These are phyloP conservation scores for Clostera curtula DNA, from an alignment of 2,888 invertebrate species.

Conservation along the genomic window DNA sequence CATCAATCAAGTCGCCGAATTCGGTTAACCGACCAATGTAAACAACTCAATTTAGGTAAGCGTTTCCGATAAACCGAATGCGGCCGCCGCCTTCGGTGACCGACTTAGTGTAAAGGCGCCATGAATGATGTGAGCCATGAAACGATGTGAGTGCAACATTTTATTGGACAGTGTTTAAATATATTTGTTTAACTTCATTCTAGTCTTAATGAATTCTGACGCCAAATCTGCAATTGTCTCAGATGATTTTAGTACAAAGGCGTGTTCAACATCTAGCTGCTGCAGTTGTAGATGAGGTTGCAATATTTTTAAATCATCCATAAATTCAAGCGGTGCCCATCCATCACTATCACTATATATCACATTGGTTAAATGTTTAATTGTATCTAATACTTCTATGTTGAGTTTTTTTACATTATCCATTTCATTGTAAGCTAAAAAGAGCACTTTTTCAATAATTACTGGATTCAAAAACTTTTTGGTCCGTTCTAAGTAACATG, in stretches of 20 bases:
- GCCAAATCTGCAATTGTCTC: slow-evolving; percentile 69
- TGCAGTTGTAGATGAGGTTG: slow-evolving; percentile 43
- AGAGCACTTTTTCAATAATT: slow-evolving; percentile 78
- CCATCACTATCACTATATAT: slow-evolving; percentile 87
- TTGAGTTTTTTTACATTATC: slow-evolving; percentile 81
- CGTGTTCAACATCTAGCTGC: slow-evolving; percentile 75
- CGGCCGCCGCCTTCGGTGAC: too few species aligned
- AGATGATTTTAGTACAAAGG: slow-evolving; percentile 84
- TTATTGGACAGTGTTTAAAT: neutral
- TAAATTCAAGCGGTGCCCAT: slow-evolving; percentile 88
- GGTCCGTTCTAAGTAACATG: slow-evolving; percentile 61
- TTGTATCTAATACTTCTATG: slow-evolving; percentile 74
- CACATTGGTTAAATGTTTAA: slow-evolving; percentile 75
- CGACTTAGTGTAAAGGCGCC: too few species aligned
- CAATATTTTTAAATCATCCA: slow-evolving; percentile 72
- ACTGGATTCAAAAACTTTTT: slow-evolving; percentile 74
- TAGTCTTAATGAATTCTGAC: slow-evolving; percentile 36
- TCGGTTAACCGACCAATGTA: too few species aligned
- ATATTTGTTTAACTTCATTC: too few species aligned
- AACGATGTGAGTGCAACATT: too few species aligned
- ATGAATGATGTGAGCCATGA: too few species aligned
- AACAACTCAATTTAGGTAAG: too few species aligned
- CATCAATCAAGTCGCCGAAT: too few species aligned
- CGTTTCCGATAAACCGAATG: too few species aligned
- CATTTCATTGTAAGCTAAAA: slow-evolving; percentile 88